Evolutionary conservation across 1,140 invertebrate genomes (phyloP).

Genomic region (Ylistrum balloti): DNA sequence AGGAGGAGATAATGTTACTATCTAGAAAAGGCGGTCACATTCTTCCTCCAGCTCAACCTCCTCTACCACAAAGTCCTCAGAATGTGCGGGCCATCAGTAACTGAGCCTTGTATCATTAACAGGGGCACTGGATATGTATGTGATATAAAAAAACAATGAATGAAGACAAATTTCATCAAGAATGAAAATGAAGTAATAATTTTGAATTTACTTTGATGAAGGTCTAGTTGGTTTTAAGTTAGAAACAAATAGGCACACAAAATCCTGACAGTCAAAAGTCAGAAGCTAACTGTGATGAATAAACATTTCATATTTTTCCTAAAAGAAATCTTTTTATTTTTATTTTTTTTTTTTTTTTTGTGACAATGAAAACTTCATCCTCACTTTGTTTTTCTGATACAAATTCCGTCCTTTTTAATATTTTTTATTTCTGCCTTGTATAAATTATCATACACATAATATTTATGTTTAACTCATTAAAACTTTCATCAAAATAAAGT

Average conservation of each 20-base stretch:
- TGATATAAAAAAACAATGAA: neutral
- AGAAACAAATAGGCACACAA: neutral
- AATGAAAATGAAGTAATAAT: neutral
- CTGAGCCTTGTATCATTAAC: slow-evolving; percentile 45
- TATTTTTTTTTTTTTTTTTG: no score
- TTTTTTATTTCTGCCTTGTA: no score
- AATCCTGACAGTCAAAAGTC: neutral
- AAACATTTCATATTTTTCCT: no score
- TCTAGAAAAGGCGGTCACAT: slow-evolving; percentile 82
- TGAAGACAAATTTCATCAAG: neutral
- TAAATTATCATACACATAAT: no score
- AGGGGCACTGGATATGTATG: neutral
- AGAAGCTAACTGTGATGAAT: neutral
- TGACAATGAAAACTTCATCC: no score
- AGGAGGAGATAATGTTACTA: slow-evolving; percentile 81
- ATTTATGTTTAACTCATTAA: no score
- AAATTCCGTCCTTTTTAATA: no score
- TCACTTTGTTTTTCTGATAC: no score
- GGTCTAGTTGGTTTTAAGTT: neutral
- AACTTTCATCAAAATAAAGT: no score
- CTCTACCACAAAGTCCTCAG: slow-evolving; percentile 74
- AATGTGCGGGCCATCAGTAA: slow-evolving; percentile 70
- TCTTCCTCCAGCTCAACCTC: slow-evolving; percentile 80
- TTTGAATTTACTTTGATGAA: neutral
- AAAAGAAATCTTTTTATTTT: no score